Base-by-base conservation (phyloP, 2,888 invertebrate species). In the Gari tellinella region DNA sequence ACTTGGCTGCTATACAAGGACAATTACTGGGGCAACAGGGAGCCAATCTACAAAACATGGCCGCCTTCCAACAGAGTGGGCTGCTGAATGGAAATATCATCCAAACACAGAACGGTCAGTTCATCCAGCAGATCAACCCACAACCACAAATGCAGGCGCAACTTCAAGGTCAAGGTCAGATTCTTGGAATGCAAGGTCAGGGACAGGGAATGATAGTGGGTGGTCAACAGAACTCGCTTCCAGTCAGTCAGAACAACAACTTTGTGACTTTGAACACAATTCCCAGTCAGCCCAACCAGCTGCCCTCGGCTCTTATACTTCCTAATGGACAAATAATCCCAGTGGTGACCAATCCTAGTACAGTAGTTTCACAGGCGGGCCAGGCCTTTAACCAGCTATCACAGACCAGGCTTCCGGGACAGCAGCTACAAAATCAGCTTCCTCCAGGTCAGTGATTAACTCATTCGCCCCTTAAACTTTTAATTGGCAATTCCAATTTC, bases 281-380 rank as follows among this genome's bases (percentile, higher is more conserved):
- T 31, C 83, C 84, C 21, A 81, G 72, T 66, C 84, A 85, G 58
- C 82, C 81, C 23, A 86, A 82, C 37, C 89, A 91, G 72, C 82
- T 90, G 38, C 91, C 92, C 12, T 88, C 90, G 21, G 92, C 92
- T 25, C 82, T 92, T 21, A 84, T 92, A 12, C 81, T 92, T 60
- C 92, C 92, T 10, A 91, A 91, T 74, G 92, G 92, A 43, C 92
- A 92, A 62, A 89, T 92, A 7, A 89, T 92, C 45, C 92, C 92
- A 3, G 92, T 92, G 41, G 92, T 92, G 15, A 90, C 90, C 7
- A 91, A 92, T 69, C 90, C 92, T 14, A 86, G 88, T 38, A 77
- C 84, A 25, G 62, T 75, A 8, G 62, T 66, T 12, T 61, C 64
- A 10, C 72, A 74, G 41, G 37, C 57, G 0, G 69, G 69, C 1